phyloP scores from a whole-genome alignment of 1,140 invertebrate genomes.

The Camponotus pennsylvanicus region DNA sequence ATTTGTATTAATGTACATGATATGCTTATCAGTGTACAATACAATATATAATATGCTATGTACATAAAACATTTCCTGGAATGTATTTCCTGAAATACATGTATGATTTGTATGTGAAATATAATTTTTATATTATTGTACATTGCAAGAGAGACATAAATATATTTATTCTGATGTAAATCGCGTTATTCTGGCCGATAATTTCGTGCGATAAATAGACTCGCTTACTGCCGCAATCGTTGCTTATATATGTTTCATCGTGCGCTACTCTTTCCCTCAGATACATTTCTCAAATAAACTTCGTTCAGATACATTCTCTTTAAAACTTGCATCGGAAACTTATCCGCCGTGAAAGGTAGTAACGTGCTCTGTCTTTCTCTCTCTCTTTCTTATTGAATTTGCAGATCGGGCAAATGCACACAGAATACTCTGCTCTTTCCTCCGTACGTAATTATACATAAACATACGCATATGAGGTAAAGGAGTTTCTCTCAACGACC shows the following conservation, averaged over 20 bases:
- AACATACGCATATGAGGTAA: neutral
- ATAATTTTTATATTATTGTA: neutral
- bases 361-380: neutral
- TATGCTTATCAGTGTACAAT: no score
- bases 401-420: neutral
- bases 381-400: neutral
- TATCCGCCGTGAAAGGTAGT: neutral
- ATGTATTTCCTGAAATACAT: neutral
- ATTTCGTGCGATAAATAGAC: neutral
- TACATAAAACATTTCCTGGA: neutral
- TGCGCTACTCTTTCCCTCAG: neutral
- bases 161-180: neutral
- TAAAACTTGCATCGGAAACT: constrained; percentile 14
- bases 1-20: no score
- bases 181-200: neutral
- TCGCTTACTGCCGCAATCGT: neutral
- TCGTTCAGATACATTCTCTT: constrained; percentile 22
- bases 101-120: neutral
- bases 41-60: no score
- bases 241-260: neutral
- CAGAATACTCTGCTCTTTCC: neutral
- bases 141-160: neutral
- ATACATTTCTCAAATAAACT: constrained; percentile 21
- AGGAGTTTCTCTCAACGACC: neutral
- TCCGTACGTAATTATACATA: neutral